Evolutionary conservation across 1,140 invertebrate species (phyloP).

Genomic region (Drosophila serrata): DNA sequence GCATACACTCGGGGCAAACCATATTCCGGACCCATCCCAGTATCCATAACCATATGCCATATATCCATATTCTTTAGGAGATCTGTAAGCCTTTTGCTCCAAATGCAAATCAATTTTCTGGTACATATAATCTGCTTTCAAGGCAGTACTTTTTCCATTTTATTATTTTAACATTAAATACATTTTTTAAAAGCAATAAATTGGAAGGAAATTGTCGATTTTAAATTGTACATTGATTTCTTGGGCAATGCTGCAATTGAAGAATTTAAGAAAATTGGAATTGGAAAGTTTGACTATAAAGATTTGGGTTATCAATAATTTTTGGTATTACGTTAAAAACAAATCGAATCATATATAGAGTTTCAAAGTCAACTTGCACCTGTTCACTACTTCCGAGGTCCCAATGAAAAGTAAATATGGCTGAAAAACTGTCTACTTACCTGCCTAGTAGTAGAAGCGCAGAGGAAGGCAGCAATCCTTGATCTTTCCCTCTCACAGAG

Average conservation of each 20-base stretch:
- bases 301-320: background rate
- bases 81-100: constrained; percentile 27
- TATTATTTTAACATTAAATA: constrained; percentile 43
- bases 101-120: constrained; percentile 65
- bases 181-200: background rate
- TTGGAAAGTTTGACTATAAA: background rate
- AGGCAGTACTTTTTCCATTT: constrained; percentile 42
- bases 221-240: constrained; percentile 44
- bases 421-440: too few species aligned
- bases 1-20: constrained; percentile 20
- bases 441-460: too few species aligned
- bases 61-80: constrained; percentile 32
- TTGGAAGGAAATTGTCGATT: background rate
- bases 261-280: background rate
- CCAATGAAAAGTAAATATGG: too few species aligned
- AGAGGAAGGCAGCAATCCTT: too few species aligned
- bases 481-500: too few species aligned
- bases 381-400: too few species aligned
- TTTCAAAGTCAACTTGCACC: too few species aligned
- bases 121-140: constrained; percentile 30
- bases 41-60: constrained; percentile 2
- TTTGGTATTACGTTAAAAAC: too few species aligned
- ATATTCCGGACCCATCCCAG: constrained; percentile 11
- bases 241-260: background rate
- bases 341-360: too few species aligned